These are phyloP conservation scores for Anseranas semipalmata DNA, from an alignment of 2,113 vertebrate species.

Conservation along the genomic window DNA sequence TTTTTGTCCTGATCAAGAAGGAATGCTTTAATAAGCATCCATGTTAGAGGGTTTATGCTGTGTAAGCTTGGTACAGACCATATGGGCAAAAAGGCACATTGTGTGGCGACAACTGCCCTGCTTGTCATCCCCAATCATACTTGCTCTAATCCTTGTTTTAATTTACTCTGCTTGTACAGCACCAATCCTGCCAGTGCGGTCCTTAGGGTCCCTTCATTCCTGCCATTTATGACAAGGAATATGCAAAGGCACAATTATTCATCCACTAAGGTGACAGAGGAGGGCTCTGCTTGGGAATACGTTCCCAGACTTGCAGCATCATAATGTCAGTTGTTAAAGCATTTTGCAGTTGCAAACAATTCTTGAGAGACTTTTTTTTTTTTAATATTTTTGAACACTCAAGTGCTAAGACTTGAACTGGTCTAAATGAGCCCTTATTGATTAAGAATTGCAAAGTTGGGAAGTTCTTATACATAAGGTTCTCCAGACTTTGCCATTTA, in stretches of 20 bases:
- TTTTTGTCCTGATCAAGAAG: conserved; percentile 66
- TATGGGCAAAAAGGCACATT: conserved; percentile 86
- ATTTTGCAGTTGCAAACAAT: conserved; percentile 87
- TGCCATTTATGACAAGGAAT: conserved; percentile 90
- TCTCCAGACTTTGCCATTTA: background rate
- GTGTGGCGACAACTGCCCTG: conserved; percentile 82
- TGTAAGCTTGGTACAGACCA: conserved; percentile 83
- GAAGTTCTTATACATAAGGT: background rate
- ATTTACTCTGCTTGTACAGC: conserved; percentile 92
- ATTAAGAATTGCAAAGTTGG: background rate
- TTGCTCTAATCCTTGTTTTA: conserved; percentile 93
- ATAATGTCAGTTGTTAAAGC: conserved; percentile 86
- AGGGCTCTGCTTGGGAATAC: conserved; percentile 86
- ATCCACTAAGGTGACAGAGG: conserved; percentile 90
- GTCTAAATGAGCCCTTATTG: conserved; percentile 1
- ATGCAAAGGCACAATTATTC: conserved; percentile 95
- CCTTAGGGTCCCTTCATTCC: conserved; percentile 94
- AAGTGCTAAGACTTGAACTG: conserved; percentile 25
- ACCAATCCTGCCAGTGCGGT: conserved; percentile 85
- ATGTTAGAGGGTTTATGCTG: conserved; percentile 69
- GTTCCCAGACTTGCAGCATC: conserved; percentile 80
- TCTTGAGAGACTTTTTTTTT: conserved; percentile 81
- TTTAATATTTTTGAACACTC: conserved; percentile 60
- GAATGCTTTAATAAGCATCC: conserved; percentile 77
- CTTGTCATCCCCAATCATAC: conserved; percentile 92